Conservation (phyloP, 1,140 invertebrate species). For the Chironomus striatipennis region DNA sequence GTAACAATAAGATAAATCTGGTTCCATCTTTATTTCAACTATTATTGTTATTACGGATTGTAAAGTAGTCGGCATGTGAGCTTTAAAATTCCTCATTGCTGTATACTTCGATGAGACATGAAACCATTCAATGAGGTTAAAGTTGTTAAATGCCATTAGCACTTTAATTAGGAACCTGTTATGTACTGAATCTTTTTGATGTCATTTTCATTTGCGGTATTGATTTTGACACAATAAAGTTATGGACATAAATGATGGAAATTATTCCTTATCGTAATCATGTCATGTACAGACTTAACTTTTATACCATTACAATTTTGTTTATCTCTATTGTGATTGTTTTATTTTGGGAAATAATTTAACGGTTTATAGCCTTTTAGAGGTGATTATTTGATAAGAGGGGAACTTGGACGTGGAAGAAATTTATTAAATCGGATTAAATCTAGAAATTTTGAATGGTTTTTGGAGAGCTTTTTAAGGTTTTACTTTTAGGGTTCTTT, state of each 20-base stretch:
- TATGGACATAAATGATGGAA: not conserved
- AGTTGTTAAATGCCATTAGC: conserved; percentile 8
- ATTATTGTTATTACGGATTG: too few relatives aligned
- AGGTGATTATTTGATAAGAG: not conserved
- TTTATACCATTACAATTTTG: not conserved
- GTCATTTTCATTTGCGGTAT: too few relatives aligned
- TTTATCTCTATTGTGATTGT: not conserved
- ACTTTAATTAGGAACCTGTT: conserved; percentile 8
- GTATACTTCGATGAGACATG: not conserved
- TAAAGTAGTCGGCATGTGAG: too few relatives aligned
- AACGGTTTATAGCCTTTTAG: not conserved
- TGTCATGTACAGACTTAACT: not conserved
- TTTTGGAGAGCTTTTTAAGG: too few relatives aligned
- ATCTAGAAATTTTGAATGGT: too few relatives aligned
- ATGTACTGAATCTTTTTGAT: not conserved
- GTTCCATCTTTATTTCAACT: too few relatives aligned
- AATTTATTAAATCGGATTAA: too few relatives aligned
- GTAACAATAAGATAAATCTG: not conserved
- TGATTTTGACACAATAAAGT: too few relatives aligned
- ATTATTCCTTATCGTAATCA: not conserved
- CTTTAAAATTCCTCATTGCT: too few relatives aligned
- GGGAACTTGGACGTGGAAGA: too few relatives aligned
- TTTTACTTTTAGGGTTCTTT: too few relatives aligned
- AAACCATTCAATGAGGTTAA: not conserved
- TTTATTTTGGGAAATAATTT: not conserved